Evolutionary conservation across 2,888 invertebrate genomes (phyloP).

Genomic region (Pheosia tremula): DNA sequence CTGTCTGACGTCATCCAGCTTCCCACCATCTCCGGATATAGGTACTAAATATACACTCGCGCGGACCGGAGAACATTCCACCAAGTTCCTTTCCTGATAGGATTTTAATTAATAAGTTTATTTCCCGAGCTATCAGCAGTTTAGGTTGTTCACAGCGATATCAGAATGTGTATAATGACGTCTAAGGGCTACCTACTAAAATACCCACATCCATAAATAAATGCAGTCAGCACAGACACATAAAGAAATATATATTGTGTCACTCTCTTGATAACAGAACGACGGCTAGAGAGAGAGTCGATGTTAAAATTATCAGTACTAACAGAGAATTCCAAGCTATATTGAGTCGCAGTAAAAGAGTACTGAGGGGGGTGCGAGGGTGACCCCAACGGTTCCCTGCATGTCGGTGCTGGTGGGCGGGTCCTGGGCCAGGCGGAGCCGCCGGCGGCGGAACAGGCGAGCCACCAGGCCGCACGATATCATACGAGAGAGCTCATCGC

Average conservation of each 20-base stretch:
- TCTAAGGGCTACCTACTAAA: background rate
- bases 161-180: background rate
- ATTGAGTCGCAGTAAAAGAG: constrained; percentile 60
- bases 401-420: constrained; percentile 77
- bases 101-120: background rate
- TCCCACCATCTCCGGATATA: background rate
- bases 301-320: background rate
- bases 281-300: too few species aligned
- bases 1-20: too few species aligned
- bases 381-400: constrained; percentile 90
- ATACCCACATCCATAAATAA: background rate
- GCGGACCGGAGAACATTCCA: background rate
- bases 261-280: too few species aligned
- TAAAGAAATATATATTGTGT: too few species aligned
- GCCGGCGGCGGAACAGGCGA: constrained; percentile 87
- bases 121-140: background rate
- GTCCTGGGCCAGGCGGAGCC: constrained; percentile 83
- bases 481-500: constrained; percentile 93
- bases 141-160: background rate
- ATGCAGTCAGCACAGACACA: background rate
- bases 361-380: constrained; percentile 86
- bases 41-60: background rate
- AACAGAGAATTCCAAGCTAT: constrained; percentile 18
- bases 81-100: background rate
- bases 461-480: constrained; percentile 87